A percentile compares a stretch with the other conserved stretches of the same genome.
These are phyloP conservation scores for Podilymbus podiceps DNA, from an alignment of 2,113 vertebrate species.

Conservation along the genomic window DNA sequence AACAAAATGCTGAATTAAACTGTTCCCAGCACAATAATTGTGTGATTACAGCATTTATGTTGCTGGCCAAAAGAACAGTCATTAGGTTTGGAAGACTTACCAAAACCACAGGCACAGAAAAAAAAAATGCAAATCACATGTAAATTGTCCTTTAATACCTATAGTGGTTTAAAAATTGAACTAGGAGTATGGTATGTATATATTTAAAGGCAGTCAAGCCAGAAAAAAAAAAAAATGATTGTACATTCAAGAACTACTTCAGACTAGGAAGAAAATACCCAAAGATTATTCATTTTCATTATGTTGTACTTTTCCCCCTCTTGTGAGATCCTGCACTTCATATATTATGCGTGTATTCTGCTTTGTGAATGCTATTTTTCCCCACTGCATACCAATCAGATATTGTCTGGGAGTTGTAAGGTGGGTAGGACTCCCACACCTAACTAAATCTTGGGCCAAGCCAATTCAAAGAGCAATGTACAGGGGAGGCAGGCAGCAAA, in stretches of 20 bases:
- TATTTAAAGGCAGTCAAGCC: slow-evolving; percentile 64
- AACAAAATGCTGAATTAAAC: slow-evolving; percentile 88
- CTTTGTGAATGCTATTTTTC: not conserved
- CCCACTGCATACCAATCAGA: not conserved
- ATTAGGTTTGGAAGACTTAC: slow-evolving; percentile 84
- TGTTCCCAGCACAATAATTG: slow-evolving; percentile 91
- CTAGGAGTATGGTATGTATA: slow-evolving; percentile 41
- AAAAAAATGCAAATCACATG: slow-evolving; percentile 78
- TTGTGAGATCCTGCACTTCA: not conserved
- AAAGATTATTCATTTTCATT: slow-evolving; percentile 39
- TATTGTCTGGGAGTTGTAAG: not conserved
- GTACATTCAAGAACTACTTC: slow-evolving; percentile 34
- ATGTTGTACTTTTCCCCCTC: not conserved
- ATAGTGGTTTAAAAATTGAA: slow-evolving; percentile 67
- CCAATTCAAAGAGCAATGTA: not conserved
- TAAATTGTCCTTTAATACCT: slow-evolving; percentile 80
- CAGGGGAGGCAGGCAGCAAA: not conserved
- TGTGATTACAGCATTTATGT: slow-evolving; percentile 91
- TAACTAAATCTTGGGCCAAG: not conserved
- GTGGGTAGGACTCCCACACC: not conserved
- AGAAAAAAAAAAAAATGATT: slow-evolving; percentile 10
- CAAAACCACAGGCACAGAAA: slow-evolving; percentile 79
- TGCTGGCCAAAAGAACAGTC: slow-evolving; percentile 84
- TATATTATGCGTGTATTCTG: not conserved
- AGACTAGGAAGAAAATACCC: slow-evolving; percentile 39